Percentiles rank a stretch among this genome's conserved stretches.
Evolutionary conservation across 2,113 vertebrate species (phyloP).

Genomic region (Mirounga angustirostris): DNA sequence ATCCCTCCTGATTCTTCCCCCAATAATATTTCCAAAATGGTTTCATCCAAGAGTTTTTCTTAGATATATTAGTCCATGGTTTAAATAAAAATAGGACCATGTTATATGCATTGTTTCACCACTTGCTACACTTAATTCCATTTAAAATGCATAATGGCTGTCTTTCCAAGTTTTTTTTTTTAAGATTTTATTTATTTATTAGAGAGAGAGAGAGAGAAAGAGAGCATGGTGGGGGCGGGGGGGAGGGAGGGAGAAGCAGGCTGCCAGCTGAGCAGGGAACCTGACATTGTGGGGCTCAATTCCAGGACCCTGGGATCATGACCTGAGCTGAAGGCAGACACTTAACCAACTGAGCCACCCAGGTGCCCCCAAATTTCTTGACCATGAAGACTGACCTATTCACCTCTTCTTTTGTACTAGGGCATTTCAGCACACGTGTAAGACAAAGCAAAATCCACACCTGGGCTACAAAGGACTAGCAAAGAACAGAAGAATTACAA

Average conservation of each 20-base stretch:
- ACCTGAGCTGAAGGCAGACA: neutral
- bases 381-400: neutral
- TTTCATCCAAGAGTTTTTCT: neutral
- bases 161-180: neutral
- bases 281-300: neutral
- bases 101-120: neutral
- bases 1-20: neutral
- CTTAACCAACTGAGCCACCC: neutral
- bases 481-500: neutral
- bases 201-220: too few species aligned
- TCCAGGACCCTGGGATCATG: neutral
- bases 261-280: neutral
- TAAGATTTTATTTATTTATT: neutral
- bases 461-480: neutral
- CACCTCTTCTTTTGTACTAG: neutral
- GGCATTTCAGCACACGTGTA: neutral
- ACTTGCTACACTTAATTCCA: neutral
- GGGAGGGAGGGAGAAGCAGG: neutral
- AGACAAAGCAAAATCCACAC: neutral
- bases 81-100: neutral
- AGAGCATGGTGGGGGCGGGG: too few species aligned
- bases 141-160: neutral
- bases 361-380: neutral
- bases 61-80: neutral
- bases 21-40: conserved; percentile 10